A percentile compares a stretch with the other conserved stretches of the same genome.
Conservation (phyloP, 2,888 invertebrate species). For the Zaprionus lineosus region DNA sequence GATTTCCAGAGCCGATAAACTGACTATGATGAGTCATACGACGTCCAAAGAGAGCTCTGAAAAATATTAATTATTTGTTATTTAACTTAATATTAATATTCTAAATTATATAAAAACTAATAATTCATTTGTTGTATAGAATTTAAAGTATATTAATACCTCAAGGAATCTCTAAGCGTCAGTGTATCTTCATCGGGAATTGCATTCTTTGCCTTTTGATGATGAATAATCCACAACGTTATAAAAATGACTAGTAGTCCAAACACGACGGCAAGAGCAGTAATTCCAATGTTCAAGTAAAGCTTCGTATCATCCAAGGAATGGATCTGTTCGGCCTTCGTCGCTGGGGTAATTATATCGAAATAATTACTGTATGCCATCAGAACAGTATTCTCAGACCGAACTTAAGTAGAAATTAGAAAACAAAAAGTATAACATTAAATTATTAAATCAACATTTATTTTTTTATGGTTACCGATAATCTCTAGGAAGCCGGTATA, state of each 20-base stretch:
- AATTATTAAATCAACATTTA: slow-evolving; percentile 70
- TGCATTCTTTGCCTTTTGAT: slow-evolving; percentile 86
- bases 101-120: too few species aligned
- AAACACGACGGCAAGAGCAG: slow-evolving; percentile 87
- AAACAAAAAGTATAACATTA: not conserved
- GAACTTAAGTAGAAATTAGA: slow-evolving; percentile 55
- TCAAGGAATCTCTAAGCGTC: slow-evolving; percentile 87
- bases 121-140: too few species aligned
- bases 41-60: slow-evolving; percentile 82
- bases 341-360: slow-evolving; percentile 88
- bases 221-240: slow-evolving; percentile 86
- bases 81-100: too few species aligned
- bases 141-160: slow-evolving; percentile 81
- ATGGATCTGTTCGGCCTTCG: slow-evolving; percentile 82
- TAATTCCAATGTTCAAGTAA: slow-evolving; percentile 86
- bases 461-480: too few species aligned
- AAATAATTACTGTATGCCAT: slow-evolving; percentile 90
- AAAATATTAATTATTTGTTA: too few species aligned
- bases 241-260: slow-evolving; percentile 86
- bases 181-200: slow-evolving; percentile 88
- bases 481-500: slow-evolving; percentile 94
- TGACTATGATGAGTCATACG: slow-evolving; percentile 85
- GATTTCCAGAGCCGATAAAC: slow-evolving; percentile 85
- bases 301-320: slow-evolving; percentile 82
- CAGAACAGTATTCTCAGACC: slow-evolving; percentile 82